These are phyloP conservation scores for Zoanthus sansibaricus DNA, from an alignment of 92 coral and sea anemone species.

Conservation along the genomic window DNA sequence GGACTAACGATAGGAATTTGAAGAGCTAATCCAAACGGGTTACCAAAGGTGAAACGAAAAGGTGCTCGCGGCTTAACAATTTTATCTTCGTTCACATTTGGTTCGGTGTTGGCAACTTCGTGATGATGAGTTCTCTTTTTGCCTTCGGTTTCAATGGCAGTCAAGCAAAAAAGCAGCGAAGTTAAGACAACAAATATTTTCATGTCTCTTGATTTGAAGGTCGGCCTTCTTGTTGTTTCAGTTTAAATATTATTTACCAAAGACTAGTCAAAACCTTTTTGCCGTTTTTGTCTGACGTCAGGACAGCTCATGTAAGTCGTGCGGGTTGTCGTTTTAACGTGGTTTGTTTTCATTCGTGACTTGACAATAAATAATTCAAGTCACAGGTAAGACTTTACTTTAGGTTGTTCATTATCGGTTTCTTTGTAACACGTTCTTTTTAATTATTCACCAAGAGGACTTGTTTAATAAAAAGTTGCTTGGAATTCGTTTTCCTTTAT, in stretches of 20 bases:
- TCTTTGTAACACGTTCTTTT: too few species aligned
- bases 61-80: conserved; percentile 46
- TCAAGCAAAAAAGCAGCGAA: conserved; percentile 43
- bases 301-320: conserved; percentile 13
- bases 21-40: conserved; percentile 73
- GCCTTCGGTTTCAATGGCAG: conserved; percentile 61
- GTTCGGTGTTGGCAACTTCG: conserved; percentile 26
- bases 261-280: neutral
- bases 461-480: too few species aligned
- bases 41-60: conserved; percentile 58
- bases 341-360: conserved; percentile 35
- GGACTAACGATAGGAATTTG: conserved; percentile 76
- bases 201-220: neutral
- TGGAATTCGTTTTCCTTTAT: too few species aligned
- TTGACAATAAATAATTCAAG: conserved; percentile 22
- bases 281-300: conserved; percentile 30
- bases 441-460: too few species aligned
- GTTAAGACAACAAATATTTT: conserved; percentile 28
- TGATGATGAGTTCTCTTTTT: conserved; percentile 47
- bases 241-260: neutral
- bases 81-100: conserved; percentile 24
- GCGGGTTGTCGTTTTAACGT: conserved; percentile 31
- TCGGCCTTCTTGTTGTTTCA: neutral
- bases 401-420: conserved; percentile 10
- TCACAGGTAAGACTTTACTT: conserved; percentile 13